Percentiles rank a stretch among this genome's conserved stretches.
Conservation (phyloP, 2,797 vertebrate species). For the Meda fulgida region DNA sequence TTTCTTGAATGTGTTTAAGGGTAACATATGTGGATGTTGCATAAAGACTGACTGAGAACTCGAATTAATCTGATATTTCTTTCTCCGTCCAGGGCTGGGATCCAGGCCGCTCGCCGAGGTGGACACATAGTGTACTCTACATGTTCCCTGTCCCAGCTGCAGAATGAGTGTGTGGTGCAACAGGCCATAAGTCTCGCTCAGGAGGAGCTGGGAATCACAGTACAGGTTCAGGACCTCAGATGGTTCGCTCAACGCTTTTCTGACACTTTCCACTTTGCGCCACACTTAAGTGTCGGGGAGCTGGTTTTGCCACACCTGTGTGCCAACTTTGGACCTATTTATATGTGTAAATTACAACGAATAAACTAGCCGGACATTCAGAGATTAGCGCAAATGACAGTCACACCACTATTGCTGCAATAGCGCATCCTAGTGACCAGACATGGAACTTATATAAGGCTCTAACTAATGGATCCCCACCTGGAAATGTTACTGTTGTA, state of each 20-base stretch:
- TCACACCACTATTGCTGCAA: neutral
- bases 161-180: conserved; percentile 89
- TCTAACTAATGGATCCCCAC: neutral
- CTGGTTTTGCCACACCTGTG: conserved; percentile 90
- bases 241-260: conserved; percentile 78
- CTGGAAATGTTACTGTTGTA: neutral
- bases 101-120: conserved; percentile 81
- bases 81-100: conserved; percentile 80
- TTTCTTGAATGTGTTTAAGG: neutral
- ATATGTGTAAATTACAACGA: conserved; percentile 89
- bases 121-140: conserved; percentile 91
- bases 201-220: conserved; percentile 75
- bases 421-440: neutral
- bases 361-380: conserved; percentile 65
- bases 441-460: neutral
- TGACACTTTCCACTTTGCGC: conserved; percentile 87
- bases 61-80: neutral
- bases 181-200: conserved; percentile 78
- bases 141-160: conserved; percentile 89
- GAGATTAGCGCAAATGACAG: too few species aligned
- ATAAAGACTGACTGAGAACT: neutral
- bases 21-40: neutral
- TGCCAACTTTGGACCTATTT: conserved; percentile 94
- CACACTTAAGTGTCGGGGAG: conserved; percentile 82
- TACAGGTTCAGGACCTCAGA: conserved; percentile 80